Evolutionary conservation across 2,888 invertebrate species (phyloP), one percentile per base, ranked within the genome.

Genomic region (Bruchidius siliquastri): DNA sequence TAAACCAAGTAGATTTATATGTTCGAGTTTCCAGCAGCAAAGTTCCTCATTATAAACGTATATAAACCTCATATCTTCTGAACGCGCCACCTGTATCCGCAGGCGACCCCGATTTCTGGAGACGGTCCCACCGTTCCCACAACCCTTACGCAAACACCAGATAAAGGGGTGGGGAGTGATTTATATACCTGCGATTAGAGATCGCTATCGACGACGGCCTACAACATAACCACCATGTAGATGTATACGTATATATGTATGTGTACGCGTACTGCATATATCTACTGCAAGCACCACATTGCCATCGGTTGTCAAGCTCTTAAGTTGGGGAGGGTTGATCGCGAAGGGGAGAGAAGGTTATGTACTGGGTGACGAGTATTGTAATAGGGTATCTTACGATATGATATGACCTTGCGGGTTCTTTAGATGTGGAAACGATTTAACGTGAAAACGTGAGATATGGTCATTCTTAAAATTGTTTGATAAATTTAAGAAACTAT

Each of bases 131-230:
- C 10, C 18, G 18, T 21, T 26, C 67, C 68, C 71, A 70, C 76
- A 74, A 71, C 78, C 77, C 76, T 73, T 74, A 68, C 69, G 71
- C 72, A 73, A 49, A 49, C 49, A 49, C 74, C 74, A 73, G 74
- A 71, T 68, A 69, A 72, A 67, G 76, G 77, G 77, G 76, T 75
- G 74, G 72, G 68, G 69, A 76, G 76, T 77, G 77, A 78, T 78
- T 77, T 78, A 78, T 77, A 74, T 76, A 78, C 77, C 77, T 74
- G 76, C 76, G 77, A 77, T 78, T 77, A 75, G 75, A 77, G 77
- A 78, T 76, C 73, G 73, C 73, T 74, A 78, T 78, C 76, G 73
- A 73, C 71, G 74, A 18, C 49, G 49, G 3, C 49, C 6, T 13
- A 49, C 18, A 49, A 49, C 49, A 49, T 49, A 49, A 49, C 49